Percentiles rank a stretch among this genome's conserved stretches.
Conservation (phyloP, 2,888 invertebrate genomes). For the Drosophila kuntzei region DNA sequence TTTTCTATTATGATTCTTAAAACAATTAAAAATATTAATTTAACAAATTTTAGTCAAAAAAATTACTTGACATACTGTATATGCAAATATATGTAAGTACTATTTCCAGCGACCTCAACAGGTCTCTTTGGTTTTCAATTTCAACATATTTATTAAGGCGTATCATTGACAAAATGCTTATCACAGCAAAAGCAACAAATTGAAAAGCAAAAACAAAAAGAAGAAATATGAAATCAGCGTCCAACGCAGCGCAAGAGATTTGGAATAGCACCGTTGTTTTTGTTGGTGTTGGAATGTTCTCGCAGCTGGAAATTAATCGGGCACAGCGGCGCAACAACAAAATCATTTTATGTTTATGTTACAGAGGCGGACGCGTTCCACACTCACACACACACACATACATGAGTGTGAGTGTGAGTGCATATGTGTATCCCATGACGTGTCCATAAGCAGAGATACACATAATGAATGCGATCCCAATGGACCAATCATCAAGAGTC, state of each 20-base stretch:
- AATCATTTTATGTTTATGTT: slow-evolving; percentile 78
- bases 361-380: slow-evolving; percentile 44
- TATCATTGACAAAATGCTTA: slow-evolving; percentile 58
- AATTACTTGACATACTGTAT: too few species aligned
- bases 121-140: slow-evolving; percentile 53
- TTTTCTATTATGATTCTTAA: too few species aligned
- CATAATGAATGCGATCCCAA: slow-evolving; percentile 27
- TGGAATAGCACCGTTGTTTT: slow-evolving; percentile 1
- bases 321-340: slow-evolving; percentile 63
- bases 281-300: slow-evolving; percentile 69
- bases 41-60: too few species aligned
- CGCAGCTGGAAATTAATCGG: slow-evolving; percentile 76
- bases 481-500: slow-evolving; percentile 50
- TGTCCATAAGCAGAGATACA: slow-evolving; percentile 47
- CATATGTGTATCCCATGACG: slow-evolving; percentile 54
- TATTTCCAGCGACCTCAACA: slow-evolving; percentile 41
- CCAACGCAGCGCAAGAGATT: slow-evolving; percentile 17
- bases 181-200: slow-evolving; percentile 58
- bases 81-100: not conserved
- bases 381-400: slow-evolving; percentile 21
- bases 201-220: slow-evolving; percentile 39
- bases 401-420: slow-evolving; percentile 17
- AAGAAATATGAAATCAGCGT: slow-evolving; percentile 38
- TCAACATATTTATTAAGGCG: slow-evolving; percentile 18
- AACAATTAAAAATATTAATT: too few species aligned